A percentile compares a stretch with the other conserved stretches of the same genome.
These are phyloP conservation scores for Melieria omissa DNA, from an alignment of 2,888 invertebrate species.

Conservation along the genomic window DNA sequence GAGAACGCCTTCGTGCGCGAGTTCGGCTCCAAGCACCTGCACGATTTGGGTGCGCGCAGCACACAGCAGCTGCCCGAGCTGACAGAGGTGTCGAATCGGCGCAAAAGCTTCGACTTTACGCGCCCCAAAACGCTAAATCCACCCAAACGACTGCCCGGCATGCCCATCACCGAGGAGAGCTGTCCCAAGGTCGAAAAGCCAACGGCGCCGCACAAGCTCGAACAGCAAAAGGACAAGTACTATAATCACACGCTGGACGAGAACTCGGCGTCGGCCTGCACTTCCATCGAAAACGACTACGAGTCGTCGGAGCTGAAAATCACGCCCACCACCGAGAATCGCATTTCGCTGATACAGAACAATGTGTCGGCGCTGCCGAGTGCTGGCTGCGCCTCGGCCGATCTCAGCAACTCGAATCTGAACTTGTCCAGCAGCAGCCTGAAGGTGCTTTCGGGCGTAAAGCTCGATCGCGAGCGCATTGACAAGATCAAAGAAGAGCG, in stretches of 20 bases:
- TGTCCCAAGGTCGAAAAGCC: constrained; percentile 45
- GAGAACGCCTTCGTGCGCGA: constrained; percentile 80
- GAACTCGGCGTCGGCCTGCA: constrained; percentile 35
- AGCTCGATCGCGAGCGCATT: constrained; percentile 82
- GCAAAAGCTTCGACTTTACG: constrained; percentile 73
- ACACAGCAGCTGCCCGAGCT: constrained; percentile 59
- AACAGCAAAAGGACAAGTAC: constrained; percentile 39
- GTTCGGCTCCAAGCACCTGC: constrained; percentile 69
- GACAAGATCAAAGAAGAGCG: constrained; percentile 92
- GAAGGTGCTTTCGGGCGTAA: constrained; percentile 69
- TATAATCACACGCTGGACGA: constrained; percentile 41
- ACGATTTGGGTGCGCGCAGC: constrained; percentile 58
- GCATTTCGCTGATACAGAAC: constrained; percentile 72
- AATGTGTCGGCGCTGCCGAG: constrained; percentile 50
- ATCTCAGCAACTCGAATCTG: constrained; percentile 49
- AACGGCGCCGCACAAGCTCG: constrained; percentile 36
- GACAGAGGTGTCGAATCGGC: constrained; percentile 59
- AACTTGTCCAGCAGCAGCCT: constrained; percentile 44
- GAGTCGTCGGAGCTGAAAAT: constrained; percentile 60
- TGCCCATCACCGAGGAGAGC: constrained; percentile 63
- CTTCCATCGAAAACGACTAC: constrained; percentile 45
- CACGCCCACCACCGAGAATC: constrained; percentile 73
- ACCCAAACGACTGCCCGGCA: constrained; percentile 68
- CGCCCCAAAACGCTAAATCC: constrained; percentile 71
- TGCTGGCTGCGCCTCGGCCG: constrained; percentile 1